Base-by-base conservation (phyloP, 2,888 invertebrate species). In the Orthosia incerta region DNA sequence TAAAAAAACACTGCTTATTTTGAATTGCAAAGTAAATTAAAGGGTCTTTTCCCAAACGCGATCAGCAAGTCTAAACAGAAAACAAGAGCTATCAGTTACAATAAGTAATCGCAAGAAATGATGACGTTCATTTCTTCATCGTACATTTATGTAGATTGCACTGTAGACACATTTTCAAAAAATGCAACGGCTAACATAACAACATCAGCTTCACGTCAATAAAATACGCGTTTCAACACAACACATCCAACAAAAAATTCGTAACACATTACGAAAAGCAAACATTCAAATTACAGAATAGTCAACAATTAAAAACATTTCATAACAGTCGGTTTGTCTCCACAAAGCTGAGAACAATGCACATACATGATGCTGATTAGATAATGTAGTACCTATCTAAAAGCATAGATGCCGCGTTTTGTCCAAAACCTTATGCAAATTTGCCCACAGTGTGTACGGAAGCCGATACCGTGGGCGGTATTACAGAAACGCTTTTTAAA, bases 351-450 rank as follows among this genome's bases (percentile, higher is more conserved):
- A 64, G 80, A 80, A 76, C 76, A 82, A 82, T 82, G 81, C 72
- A 65, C 73, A 72, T 67, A 85, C 76, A 72, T 61, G 77, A 86
- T 76, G 67, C 71, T 78, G 87, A 86, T 86, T 85, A 86, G 83
- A 86, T 86, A 86, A 26, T 73, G 73, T 53, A 72, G 62, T 72
- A 81, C 75, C 75, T 77, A 81, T 77, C 75, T 77, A 60, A 82
- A 50, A 66, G 76, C 74, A 79, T 81, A 81, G 72, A 78, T 61
- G 76, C 79, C 83, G 81, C 82, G 31, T 79, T 83, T 77, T 79
- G 80, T 75, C 63, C 67, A 67, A 80, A 84, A 69, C 75, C 75
- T 72, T 85, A 65, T 79, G 87, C 85, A 83, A 83, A 86, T 87
- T 80, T 79, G 61, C 57, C 39, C 5, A 61, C 45, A 46, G 31